Percentiles rank a stretch among this genome's conserved stretches.
phyloP scores from a whole-genome alignment of 2,888 invertebrate species.

The Drosophila hamatofila region DNA sequence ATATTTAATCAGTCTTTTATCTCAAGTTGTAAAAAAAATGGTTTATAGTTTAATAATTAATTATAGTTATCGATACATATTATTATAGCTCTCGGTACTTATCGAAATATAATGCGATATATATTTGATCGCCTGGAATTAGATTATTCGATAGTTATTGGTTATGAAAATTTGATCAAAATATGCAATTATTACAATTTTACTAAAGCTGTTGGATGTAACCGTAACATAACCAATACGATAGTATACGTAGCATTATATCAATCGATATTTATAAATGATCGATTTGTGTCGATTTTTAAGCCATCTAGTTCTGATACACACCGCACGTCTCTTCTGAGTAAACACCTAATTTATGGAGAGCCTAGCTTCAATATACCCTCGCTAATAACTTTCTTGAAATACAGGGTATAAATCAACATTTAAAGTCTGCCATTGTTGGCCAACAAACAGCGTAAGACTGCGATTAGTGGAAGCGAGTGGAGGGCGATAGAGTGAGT shows the following conservation, averaged over 20 bases:
- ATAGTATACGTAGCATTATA: neutral
- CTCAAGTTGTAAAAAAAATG: no score
- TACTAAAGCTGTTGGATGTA: no score
- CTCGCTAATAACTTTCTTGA: neutral
- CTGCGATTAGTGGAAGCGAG: conserved; percentile 6
- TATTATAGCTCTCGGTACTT: neutral
- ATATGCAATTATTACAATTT: no score
- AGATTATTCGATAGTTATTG: neutral
- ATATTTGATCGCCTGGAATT: no score
- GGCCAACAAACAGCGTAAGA: neutral
- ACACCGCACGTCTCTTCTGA: no score
- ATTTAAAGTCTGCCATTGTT: conserved; percentile 7
- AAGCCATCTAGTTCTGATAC: neutral
- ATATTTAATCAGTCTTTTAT: no score
- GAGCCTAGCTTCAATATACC: neutral
- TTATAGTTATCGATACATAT: neutral
- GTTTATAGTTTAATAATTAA: no score
- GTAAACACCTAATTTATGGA: no score
- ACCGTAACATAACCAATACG: no score
- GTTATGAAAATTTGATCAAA: no score
- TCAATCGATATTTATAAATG: neutral
- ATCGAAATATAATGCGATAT: no score
- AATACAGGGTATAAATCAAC: conserved; percentile 6
- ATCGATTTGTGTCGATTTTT: neutral
- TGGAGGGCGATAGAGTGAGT: no score